Evolutionary conservation across 2,797 vertebrate genomes (phyloP).

Genomic region (Coregonus suidteri): DNA sequence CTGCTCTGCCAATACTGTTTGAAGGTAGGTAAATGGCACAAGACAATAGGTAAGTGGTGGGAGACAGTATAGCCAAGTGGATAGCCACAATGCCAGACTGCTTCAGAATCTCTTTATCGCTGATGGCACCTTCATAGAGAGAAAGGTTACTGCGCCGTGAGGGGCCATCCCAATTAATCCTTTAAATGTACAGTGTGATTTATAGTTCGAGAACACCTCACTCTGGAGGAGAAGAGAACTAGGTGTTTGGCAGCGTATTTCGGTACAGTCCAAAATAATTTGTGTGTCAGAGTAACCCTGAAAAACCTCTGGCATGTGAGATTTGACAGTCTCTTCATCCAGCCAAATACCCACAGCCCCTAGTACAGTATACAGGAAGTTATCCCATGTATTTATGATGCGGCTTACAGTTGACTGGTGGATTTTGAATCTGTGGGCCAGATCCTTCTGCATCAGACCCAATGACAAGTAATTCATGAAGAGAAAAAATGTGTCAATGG

Average conservation of each 20-base stretch:
- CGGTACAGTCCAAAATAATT: no score
- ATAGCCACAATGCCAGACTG: constrained; percentile 3
- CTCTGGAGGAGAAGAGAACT: no score
- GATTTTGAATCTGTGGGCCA: constrained; percentile 26
- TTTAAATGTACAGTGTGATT: no score
- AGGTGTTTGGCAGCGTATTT: no score
- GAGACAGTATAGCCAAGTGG: constrained; percentile 9
- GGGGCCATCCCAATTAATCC: no score
- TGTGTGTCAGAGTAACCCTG: no score
- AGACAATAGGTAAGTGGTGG: constrained; percentile 15
- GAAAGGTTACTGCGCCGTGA: constrained; percentile 6
- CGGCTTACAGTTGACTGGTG: constrained; percentile 24
- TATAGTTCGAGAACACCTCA: no score
- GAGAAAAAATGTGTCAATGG: neutral
- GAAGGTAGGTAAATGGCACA: neutral
- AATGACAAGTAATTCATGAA: constrained; percentile 12
- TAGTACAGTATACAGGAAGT: constrained; percentile 17
- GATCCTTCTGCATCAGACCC: constrained; percentile 20
- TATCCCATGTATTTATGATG: constrained; percentile 30
- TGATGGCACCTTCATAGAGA: constrained; percentile 27
- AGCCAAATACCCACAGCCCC: neutral
- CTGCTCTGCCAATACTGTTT: no score
- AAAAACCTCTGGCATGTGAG: no score
- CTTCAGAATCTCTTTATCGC: constrained; percentile 17
- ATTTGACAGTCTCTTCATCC: no score